Base-by-base conservation (phyloP, 2,888 invertebrate genomes). In the Agrotis segetum region DNA sequence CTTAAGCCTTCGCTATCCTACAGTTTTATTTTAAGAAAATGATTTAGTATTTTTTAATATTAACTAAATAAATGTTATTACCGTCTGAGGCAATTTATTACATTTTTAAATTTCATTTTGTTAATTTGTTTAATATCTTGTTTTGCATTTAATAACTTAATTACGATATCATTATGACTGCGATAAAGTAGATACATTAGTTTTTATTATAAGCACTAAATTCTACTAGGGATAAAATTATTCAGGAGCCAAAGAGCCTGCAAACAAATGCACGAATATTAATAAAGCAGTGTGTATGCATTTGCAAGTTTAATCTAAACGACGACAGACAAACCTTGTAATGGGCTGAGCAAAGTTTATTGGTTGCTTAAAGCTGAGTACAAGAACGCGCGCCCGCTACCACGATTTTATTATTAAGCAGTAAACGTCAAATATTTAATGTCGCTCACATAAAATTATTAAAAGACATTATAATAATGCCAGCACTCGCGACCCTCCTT, bases 341-440 rank as follows among this genome's bases (percentile, higher is more conserved):
- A 67, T 64, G 69, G 61, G 75, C 55, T 44, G 59, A 67, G 64
- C 53, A 74, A 67, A 77, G 73, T 73, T 87, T 87, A 85, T 81
- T 66, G 63, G 64, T 77, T 53, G 63, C 74, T 80, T 81, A 71
- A 71, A 78, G 65, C 53, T 29, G 68, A 64, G 68, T 65, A 63
- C 68, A 64, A 50, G 69, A 60, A 53, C 70, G 71, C 68, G 77
- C 83, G 67, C 79, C 74, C 83, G 77, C 85, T 79, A 79, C 86
- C 72, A 81, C 77, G 81, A 84, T 89, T 89, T 90, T 91, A 91
- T 89, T 90, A 91, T 89, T 85, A 88, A 89, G 89, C 84, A 83
- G 89, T 92, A 91, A 91, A 91, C 84, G 90, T 90, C 89, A 88
- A 88, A 88, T 83, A 83, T 88, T 91, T 88, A 91, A 91, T 89